These are phyloP conservation scores for Gorsachius magnificus DNA, from an alignment of 2,797 vertebrate genomes.

Conservation along the genomic window DNA sequence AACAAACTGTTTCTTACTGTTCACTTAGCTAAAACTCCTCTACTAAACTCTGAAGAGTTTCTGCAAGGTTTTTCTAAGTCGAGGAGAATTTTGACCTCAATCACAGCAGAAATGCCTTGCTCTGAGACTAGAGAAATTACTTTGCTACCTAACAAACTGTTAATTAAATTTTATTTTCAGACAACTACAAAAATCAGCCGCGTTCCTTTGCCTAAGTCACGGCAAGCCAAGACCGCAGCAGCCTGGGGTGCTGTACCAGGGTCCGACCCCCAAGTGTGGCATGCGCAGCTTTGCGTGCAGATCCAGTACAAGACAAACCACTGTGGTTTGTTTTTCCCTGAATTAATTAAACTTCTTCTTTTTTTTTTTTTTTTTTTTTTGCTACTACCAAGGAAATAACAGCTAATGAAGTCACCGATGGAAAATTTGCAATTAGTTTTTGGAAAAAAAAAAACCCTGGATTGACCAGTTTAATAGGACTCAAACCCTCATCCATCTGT, in stretches of 20 bases:
- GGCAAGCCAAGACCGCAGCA: background rate
- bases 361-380: background rate
- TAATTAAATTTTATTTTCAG: background rate
- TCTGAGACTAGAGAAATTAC: background rate
- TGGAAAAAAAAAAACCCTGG: background rate
- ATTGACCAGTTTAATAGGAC: background rate
- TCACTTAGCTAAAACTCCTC: background rate
- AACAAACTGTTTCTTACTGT: background rate
- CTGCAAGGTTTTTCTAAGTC: background rate
- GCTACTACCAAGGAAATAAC: background rate
- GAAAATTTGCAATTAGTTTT: constrained; percentile 37
- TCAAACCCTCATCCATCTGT: background rate
- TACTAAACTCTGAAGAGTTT: background rate
- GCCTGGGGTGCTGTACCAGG: background rate
- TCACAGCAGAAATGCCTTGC: background rate
- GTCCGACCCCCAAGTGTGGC: background rate
- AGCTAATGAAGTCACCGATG: background rate
- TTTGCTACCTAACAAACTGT: background rate
- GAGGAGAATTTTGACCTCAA: background rate
- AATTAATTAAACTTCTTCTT: background rate
- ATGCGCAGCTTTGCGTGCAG: rapidly evolving
- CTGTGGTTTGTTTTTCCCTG: background rate
- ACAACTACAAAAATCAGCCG: background rate
- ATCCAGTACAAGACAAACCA: background rate
- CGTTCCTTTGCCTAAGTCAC: background rate